phyloP scores from a whole-genome alignment of 2,888 invertebrate species.

The Acanthoscelides obtectus region DNA sequence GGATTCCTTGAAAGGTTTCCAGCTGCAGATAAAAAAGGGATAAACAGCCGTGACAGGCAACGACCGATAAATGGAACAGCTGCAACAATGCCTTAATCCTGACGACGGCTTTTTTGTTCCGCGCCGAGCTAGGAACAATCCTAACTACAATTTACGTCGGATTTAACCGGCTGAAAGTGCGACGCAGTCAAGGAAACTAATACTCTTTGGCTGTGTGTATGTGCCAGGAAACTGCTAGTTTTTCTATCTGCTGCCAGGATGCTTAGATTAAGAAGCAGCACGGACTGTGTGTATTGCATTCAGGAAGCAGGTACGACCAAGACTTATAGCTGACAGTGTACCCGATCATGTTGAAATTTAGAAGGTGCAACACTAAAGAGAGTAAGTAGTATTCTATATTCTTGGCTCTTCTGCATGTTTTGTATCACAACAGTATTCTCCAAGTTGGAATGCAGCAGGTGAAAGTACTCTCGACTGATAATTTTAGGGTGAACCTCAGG shows the following conservation, averaged over 20 bases:
- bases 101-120: background rate
- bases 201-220: background rate
- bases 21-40: background rate
- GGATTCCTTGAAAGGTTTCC: background rate
- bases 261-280: background rate
- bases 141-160: background rate
- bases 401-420: no score
- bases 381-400: no score
- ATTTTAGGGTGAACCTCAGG: no score
- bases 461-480: no score
- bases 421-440: no score
- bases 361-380: no score
- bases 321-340: no score
- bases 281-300: no score
- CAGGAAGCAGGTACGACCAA: no score
- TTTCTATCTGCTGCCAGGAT: background rate
- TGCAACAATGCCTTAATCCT: background rate
- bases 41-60: background rate
- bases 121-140: background rate
- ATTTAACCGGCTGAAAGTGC: background rate
- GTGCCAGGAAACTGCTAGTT: background rate
- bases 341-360: no score
- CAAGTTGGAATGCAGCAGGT: no score
- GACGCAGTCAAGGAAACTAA: background rate
- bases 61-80: background rate